Evolutionary conservation across 2,797 vertebrate species (phyloP).

Genomic region (Pelodytes ibericus): DNA sequence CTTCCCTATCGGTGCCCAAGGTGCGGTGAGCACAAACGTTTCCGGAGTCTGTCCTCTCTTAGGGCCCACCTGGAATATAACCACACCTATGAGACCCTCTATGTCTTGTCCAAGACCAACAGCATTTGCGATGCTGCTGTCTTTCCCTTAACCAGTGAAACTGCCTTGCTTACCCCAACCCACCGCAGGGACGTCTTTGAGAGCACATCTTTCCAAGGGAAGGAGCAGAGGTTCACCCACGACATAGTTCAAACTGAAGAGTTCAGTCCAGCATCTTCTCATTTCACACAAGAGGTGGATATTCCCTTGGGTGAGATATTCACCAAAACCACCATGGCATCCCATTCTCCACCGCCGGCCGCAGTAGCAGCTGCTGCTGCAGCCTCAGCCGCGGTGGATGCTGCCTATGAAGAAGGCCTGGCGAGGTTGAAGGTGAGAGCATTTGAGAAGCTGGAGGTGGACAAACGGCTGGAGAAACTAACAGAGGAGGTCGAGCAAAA

Average conservation of each 20-base stretch:
- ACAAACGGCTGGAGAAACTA: constrained; percentile 92
- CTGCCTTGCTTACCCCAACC: constrained; percentile 75
- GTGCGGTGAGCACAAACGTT: constrained; percentile 98
- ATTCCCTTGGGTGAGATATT: constrained; percentile 93
- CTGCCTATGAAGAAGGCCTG: constrained; percentile 93
- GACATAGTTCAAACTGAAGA: constrained; percentile 92
- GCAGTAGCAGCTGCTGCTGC: constrained; percentile 85
- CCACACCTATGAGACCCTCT: constrained; percentile 98
- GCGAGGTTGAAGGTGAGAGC: constrained; percentile 93
- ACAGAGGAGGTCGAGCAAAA: constrained; percentile 98
- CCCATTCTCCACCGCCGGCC: constrained; percentile 80
- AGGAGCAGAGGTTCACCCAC: constrained; percentile 86
- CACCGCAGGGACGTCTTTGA: constrained; percentile 83
- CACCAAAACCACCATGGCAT: constrained; percentile 86
- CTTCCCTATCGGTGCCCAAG: constrained; percentile 97
- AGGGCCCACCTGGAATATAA: constrained; percentile 97
- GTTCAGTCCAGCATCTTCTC: constrained; percentile 80
- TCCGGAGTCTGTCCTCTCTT: constrained; percentile 95
- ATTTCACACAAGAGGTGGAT: constrained; percentile 94
- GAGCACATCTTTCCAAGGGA: constrained; percentile 81
- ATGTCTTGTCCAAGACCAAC: constrained; percentile 97
- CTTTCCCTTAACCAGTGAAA: constrained; percentile 85
- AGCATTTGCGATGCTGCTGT: constrained; percentile 93
- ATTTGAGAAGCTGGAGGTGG: constrained; percentile 94
- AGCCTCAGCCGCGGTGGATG: constrained; percentile 83